Conservation (phyloP, 1,140 invertebrate genomes). For the Acyrthosiphon pisum region DNA sequence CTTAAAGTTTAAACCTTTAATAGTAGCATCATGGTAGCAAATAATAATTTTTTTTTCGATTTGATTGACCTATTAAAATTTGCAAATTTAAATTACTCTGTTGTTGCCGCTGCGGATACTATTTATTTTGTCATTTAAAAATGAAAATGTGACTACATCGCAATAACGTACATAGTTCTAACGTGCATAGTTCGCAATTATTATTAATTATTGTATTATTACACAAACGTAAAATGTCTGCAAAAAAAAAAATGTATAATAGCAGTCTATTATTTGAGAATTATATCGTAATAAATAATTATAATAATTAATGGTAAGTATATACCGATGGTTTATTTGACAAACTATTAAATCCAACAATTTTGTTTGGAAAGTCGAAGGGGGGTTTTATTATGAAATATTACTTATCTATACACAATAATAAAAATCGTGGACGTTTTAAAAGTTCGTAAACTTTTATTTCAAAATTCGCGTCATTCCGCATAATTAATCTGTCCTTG, state of each 20-base stretch:
- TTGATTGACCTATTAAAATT: neutral
- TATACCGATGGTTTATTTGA: neutral
- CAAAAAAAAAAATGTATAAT: neutral
- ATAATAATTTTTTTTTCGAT: neutral
- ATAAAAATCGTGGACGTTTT: neutral
- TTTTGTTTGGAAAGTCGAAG: neutral
- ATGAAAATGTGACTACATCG: neutral
- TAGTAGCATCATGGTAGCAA: neutral
- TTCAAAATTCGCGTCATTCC: neutral
- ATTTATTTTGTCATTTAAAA: neutral
- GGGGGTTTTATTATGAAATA: neutral
- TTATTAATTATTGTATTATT: slow-evolving; percentile 20
- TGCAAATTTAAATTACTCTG: slow-evolving; percentile 20
- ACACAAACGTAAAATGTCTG: neutral
- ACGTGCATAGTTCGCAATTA: neutral
- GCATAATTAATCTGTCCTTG: neutral
- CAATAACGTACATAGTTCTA: neutral
- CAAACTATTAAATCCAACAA: neutral
- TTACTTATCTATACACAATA: neutral
- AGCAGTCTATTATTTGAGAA: neutral
- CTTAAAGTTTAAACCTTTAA: neutral
- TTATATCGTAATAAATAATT: neutral
- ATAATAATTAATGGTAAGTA: neutral
- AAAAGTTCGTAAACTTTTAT: neutral
- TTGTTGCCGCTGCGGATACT: neutral